These are phyloP conservation scores for Drosophila borborema DNA, from an alignment of 2,888 invertebrate genomes.

Conservation along the genomic window DNA sequence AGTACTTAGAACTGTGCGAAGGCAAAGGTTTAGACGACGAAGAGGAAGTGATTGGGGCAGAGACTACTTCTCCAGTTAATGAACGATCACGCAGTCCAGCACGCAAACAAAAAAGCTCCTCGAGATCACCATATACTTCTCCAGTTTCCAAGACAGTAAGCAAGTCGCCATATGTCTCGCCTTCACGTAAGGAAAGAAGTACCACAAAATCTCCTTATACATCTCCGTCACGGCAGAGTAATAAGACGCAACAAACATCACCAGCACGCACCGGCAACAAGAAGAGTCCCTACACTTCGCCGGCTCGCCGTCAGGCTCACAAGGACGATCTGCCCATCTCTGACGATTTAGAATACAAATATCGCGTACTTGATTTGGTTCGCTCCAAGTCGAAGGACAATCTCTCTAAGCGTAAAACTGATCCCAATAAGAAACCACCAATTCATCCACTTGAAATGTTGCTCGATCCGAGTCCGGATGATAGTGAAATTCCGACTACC, in stretches of 20 bases:
- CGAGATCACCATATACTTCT: constrained; percentile 62
- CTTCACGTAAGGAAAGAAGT: constrained; percentile 46
- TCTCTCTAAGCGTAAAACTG: constrained; percentile 55
- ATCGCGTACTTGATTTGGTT: constrained; percentile 76
- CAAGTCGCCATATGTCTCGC: constrained; percentile 68
- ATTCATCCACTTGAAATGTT: constrained; percentile 83
- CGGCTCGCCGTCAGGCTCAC: constrained; percentile 48
- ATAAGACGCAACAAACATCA: constrained; percentile 62
- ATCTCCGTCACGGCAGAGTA: constrained; percentile 58
- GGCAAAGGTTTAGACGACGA: constrained; percentile 78
- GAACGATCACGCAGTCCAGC: constrained; percentile 66
- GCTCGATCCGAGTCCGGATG: constrained; percentile 81
- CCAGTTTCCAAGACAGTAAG: constrained; percentile 52
- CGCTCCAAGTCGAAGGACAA: constrained; percentile 73
- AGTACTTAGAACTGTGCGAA: constrained; percentile 80
- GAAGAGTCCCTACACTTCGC: constrained; percentile 64
- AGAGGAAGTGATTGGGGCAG: constrained; percentile 47
- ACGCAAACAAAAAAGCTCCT: constrained; percentile 36
- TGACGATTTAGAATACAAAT: constrained; percentile 77
- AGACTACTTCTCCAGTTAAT: constrained; percentile 6
- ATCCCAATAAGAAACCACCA: constrained; percentile 69
- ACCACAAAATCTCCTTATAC: constrained; percentile 58
- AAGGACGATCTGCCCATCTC: constrained; percentile 63
- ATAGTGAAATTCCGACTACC: constrained; percentile 78
- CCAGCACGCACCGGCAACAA: constrained; percentile 52